Base-by-base conservation (phyloP, 2,888 invertebrate species). In the Ormyrus rosae region DNA sequence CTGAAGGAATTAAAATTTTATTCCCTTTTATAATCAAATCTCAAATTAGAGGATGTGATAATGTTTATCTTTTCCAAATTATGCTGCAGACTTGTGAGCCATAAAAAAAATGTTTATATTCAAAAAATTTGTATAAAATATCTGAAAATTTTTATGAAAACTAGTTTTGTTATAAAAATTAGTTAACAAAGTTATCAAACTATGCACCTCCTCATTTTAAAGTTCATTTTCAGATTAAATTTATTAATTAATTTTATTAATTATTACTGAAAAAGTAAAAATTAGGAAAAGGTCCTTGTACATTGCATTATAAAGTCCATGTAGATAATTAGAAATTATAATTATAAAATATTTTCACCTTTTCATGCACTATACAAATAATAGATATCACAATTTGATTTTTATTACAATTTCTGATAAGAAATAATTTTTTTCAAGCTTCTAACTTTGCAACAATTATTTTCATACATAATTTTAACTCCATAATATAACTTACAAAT, bases 51-150 rank as follows among this genome's bases (percentile, higher is more conserved):
- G 50, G 63, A 69, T 70, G 63, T 55, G 69, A 76, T 76, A 63
- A 69, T 50, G 11, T n/a, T 11, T 76, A 69, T 76, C 76, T 48
- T n/a, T 63, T 11, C 4, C 46, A 76, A 69, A 55, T 61, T 68
- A 34, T 50, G 10, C 11, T 6, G 34, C 56, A 34, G 10, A 53
- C 11, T 10, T 8, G n/a, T 53, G 10, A 34, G 34, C 2, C 34
- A 34, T 34, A 34, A 4, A 34, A 34, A 34, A 34, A 34, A 34
- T 34, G 3, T 34, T 34, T 8, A 5, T 9, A 19, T 51, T 19
- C 5, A 13, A 67, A 53, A 6, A 5, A 67, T 13, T 50, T 67
- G 48, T 13, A 34, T 67, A 11, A 2, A 65, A 13, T 8, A 0
- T 46, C 8, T 65, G 50, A 13, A 9, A 9, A 8, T 65, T 53